Percentiles rank a stretch among this genome's conserved stretches.
These are phyloP conservation scores for Premnoplex brunnescens DNA, from an alignment of 2,797 vertebrate species.

Conservation along the genomic window DNA sequence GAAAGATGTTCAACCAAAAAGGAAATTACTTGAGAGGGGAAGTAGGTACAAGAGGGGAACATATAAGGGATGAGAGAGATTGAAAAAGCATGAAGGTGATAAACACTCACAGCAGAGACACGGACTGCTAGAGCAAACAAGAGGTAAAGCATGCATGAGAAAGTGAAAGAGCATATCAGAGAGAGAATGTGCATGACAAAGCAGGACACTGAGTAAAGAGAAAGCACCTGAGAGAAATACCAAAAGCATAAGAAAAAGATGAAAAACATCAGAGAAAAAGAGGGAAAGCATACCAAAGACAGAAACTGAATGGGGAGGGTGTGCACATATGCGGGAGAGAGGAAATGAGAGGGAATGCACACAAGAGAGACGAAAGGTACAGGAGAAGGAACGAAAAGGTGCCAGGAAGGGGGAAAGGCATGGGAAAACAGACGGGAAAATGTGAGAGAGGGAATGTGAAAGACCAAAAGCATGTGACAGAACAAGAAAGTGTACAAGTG, in stretches of 20 bases:
- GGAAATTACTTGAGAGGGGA: neutral
- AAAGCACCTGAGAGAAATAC: neutral
- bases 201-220: neutral
- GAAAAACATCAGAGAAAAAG: neutral
- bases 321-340: neutral
- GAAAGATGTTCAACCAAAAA: neutral
- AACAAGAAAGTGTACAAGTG: neutral
- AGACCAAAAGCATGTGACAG: neutral
- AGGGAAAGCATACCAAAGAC: neutral
- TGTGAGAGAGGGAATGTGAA: neutral
- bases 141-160: no score
- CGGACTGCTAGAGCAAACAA: neutral
- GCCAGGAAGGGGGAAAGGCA: neutral
- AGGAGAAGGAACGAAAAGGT: neutral
- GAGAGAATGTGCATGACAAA: fast-evolving
- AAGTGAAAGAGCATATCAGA: neutral
- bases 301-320: neutral
- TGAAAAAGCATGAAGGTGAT: neutral
- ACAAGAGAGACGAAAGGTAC: neutral
- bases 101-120: neutral
- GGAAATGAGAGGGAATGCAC: neutral
- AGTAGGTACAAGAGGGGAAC: neutral
- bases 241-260: neutral
- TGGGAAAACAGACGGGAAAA: neutral
- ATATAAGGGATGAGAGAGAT: neutral